A percentile compares a stretch with the other conserved stretches of the same genome.
These are phyloP conservation scores for Nezara viridula DNA, from an alignment of 2,888 invertebrate genomes.

Conservation along the genomic window DNA sequence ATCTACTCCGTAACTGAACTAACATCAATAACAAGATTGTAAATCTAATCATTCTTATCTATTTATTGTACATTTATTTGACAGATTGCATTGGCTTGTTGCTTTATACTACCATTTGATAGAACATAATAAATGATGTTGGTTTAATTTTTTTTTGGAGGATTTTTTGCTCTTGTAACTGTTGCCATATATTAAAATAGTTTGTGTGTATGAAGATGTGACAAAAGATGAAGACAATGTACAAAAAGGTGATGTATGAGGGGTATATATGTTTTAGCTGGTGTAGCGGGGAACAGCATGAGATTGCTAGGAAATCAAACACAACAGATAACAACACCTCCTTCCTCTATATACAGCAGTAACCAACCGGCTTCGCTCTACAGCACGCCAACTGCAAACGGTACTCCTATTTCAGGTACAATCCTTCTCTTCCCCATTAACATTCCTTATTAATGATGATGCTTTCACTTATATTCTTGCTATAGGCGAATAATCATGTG, in stretches of 20 bases:
- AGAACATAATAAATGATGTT: neutral
- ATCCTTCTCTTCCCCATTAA: conserved; percentile 45
- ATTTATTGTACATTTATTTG: neutral
- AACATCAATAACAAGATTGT: neutral
- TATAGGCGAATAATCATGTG: conserved; percentile 20
- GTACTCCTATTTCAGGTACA: conserved; percentile 68
- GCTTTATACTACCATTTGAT: neutral
- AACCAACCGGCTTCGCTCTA: conserved; percentile 75
- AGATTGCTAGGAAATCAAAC: conserved; percentile 67
- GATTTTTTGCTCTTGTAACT: neutral
- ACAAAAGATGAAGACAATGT: conserved; percentile 10
- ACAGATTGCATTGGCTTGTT: neutral
- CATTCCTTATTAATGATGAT: conserved; percentile 21
- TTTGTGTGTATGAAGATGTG: conserved; percentile 11
- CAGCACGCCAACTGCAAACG: conserved; percentile 75
- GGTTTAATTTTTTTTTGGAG: neutral
- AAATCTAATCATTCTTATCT: neutral
- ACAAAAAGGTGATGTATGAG: conserved; percentile 38
- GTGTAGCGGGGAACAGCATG: conserved; percentile 67
- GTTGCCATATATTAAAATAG: neutral
- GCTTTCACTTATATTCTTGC: neutral
- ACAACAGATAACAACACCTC: conserved; percentile 74
- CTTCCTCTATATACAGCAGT: conserved; percentile 75
- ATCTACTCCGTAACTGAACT: neutral
- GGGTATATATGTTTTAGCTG: conserved; percentile 63